Conservation (phyloP, 2,888 invertebrate species). For the Sarcophaga subvicina region DNA sequence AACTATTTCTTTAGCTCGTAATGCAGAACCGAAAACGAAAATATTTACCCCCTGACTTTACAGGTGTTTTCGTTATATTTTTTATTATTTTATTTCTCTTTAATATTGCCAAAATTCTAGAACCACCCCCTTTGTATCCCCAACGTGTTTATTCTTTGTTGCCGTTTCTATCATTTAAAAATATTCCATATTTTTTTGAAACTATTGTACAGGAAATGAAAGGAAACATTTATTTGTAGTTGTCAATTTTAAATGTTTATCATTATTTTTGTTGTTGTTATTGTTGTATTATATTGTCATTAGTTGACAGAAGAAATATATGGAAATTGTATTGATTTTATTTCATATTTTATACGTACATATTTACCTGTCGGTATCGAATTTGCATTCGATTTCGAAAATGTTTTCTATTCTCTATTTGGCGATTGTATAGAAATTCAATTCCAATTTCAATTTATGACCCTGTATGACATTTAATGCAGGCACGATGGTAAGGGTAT, state of each 20-base stretch:
- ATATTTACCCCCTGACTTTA: not conserved
- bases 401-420: not conserved
- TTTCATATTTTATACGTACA: too few relatives aligned
- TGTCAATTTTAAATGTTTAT: conserved; percentile 50
- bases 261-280: conserved; percentile 2
- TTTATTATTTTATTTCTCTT: not conserved
- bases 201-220: conserved; percentile 13
- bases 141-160: not conserved
- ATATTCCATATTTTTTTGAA: not conserved
- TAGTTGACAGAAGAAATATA: conserved; percentile 6
- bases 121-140: not conserved
- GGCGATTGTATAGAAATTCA: not conserved
- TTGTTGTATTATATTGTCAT: conserved; percentile 11
- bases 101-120: not conserved
- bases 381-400: not conserved
- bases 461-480: conserved; percentile 6
- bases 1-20: too few relatives aligned
- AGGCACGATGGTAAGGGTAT: not conserved
- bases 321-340: not conserved
- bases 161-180: not conserved
- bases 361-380: not conserved
- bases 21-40: too few relatives aligned
- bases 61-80: not conserved
- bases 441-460: not conserved
- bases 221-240: conserved; percentile 42